Evolutionary conservation across 2,888 invertebrate genomes (phyloP).

Genomic region (Microchrysa polita): DNA sequence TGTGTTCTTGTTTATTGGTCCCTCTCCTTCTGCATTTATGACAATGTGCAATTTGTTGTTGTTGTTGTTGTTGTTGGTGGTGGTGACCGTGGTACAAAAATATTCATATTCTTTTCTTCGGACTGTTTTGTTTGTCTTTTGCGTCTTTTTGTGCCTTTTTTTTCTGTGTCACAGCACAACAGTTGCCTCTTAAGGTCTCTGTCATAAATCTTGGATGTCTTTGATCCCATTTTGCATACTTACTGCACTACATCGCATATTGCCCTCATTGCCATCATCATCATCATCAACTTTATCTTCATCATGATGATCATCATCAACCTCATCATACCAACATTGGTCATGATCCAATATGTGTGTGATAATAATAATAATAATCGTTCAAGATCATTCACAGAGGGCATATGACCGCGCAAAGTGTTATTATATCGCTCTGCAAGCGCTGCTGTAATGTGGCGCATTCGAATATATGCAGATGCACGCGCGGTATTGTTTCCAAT

Average conservation of each 20-base stretch:
- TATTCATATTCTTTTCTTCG: too few relatives aligned
- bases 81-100: too few relatives aligned
- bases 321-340: constrained; percentile 4
- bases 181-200: constrained; percentile 31
- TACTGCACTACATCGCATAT: constrained; percentile 32
- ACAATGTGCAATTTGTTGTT: too few relatives aligned
- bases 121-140: too few relatives aligned
- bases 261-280: constrained; percentile 35
- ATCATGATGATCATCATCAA: constrained; percentile 17
- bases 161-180: too few relatives aligned
- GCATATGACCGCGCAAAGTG: too few relatives aligned
- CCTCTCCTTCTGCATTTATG: too few relatives aligned
- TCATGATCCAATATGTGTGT: constrained; percentile 25
- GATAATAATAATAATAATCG: constrained; percentile 31
- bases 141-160: too few relatives aligned
- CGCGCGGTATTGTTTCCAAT: too few relatives aligned
- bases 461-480: too few relatives aligned
- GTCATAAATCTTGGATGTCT: constrained; percentile 38
- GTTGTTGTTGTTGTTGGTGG: too few relatives aligned
- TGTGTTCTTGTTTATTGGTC: constrained; percentile 13
- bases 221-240: constrained; percentile 39
- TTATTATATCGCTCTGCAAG: constrained; percentile 11
- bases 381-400: constrained; percentile 28
- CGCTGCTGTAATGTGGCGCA: too few relatives aligned
- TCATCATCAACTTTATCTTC: constrained; percentile 21